Evolutionary conservation across 2,797 vertebrate genomes (phyloP).

Genomic region (Rhabdophis nuchalis): DNA sequence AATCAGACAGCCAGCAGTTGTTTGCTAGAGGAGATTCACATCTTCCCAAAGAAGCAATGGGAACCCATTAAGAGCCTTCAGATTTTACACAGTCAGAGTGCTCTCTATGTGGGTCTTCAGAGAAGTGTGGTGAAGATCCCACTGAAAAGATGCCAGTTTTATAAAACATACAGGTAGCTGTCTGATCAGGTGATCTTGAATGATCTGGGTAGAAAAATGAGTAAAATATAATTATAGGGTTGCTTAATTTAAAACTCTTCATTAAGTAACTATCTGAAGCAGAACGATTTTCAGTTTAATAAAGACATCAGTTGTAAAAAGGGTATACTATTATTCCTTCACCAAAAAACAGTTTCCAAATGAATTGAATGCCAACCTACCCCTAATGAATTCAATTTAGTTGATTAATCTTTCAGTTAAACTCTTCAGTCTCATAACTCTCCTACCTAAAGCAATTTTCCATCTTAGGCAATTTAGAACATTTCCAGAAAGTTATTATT

Average conservation of each 20-base stretch:
- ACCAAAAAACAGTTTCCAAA: not conserved
- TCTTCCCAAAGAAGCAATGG: slow-evolving; percentile 80
- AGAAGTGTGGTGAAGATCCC: slow-evolving; percentile 92
- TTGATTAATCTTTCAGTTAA: not conserved
- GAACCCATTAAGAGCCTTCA: slow-evolving; percentile 88
- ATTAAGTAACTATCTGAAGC: not conserved
- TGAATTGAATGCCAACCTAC: not conserved
- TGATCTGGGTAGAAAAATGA: not conserved
- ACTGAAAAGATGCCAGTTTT: slow-evolving; percentile 90
- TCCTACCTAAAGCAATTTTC: not conserved
- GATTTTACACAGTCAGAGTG: slow-evolving; percentile 91
- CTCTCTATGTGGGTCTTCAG: slow-evolving; percentile 89
- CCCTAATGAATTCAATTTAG: not conserved
- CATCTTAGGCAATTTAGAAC: not conserved
- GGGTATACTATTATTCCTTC: not conserved
- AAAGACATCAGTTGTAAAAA: not conserved
- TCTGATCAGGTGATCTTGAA: not conserved
- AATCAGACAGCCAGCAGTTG: slow-evolving; percentile 85
- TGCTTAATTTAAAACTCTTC: not conserved
- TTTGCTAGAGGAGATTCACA: slow-evolving; percentile 90
- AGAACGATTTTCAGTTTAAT: not conserved
- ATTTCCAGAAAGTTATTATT: not conserved
- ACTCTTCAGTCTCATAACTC: not conserved
- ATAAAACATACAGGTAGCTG: slow-evolving; percentile 85
- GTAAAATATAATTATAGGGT: not conserved